A percentile compares a stretch with the other conserved stretches of the same genome.
Conservation (phyloP, 2,888 invertebrate genomes). For the Vanessa cardui region DNA sequence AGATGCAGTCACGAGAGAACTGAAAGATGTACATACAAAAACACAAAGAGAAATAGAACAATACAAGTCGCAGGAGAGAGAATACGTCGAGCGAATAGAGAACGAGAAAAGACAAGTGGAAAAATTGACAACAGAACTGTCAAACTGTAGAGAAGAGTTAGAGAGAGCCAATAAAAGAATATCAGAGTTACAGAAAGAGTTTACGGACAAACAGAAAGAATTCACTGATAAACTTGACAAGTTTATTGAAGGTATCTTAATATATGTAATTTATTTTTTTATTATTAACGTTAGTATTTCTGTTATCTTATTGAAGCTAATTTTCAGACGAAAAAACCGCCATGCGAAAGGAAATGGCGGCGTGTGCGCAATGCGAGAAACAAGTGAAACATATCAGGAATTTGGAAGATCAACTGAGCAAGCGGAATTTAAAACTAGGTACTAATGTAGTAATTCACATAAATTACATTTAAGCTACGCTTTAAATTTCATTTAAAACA, state of each 20-base stretch:
- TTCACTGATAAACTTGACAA: slow-evolving; percentile 72
- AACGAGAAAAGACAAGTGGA: slow-evolving; percentile 80
- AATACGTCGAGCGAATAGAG: slow-evolving; percentile 74
- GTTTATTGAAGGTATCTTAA: slow-evolving; percentile 38
- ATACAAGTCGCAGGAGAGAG: slow-evolving; percentile 68
- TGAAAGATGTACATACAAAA: slow-evolving; percentile 77
- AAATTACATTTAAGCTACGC: background rate
- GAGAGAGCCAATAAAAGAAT: slow-evolving; percentile 81
- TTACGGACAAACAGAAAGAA: slow-evolving; percentile 80
- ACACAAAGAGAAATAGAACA: slow-evolving; percentile 67
- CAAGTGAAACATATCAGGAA: slow-evolving; percentile 63
- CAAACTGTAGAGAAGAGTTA: slow-evolving; percentile 76
- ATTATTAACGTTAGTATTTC: background rate
- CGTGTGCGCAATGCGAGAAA: slow-evolving; percentile 70
- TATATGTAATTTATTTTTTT: background rate
- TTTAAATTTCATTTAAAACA: background rate
- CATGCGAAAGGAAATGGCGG: slow-evolving; percentile 69
- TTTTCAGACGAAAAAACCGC: slow-evolving; percentile 69
- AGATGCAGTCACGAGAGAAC: slow-evolving; percentile 81
- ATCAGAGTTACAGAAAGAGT: slow-evolving; percentile 79
- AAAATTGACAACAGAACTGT: slow-evolving; percentile 74
- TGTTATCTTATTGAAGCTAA: slow-evolving; percentile 33
- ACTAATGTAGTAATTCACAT: slow-evolving; percentile 34
- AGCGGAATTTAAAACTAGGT: slow-evolving; percentile 69
- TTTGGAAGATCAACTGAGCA: slow-evolving; percentile 69